Evolutionary conservation across 2,113 vertebrate species (phyloP).

Genomic region (Mirza zaza): DNA sequence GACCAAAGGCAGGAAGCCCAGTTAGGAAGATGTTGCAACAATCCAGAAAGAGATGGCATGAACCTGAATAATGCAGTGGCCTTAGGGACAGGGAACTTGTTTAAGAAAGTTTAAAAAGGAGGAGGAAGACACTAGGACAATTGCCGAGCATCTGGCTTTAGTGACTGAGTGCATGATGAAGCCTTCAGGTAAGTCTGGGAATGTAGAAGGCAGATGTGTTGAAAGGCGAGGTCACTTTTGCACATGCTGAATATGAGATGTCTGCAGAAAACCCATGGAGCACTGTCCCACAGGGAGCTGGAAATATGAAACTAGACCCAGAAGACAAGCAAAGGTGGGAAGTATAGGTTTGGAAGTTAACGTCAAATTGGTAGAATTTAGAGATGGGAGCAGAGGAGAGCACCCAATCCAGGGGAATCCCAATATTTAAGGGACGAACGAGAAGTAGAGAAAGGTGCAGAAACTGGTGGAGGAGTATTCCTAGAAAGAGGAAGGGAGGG

Average conservation of each 20-base stretch:
- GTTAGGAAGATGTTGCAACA: background rate
- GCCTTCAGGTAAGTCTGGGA: background rate
- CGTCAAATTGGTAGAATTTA: background rate
- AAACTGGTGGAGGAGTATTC: accelerated
- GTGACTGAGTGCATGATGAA: background rate
- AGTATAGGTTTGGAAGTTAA: background rate
- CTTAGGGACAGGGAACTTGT: background rate
- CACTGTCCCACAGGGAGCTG: accelerated
- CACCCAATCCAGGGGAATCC: background rate
- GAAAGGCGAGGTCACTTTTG: background rate
- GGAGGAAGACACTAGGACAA: background rate
- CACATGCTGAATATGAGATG: background rate
- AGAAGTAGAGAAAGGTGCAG: background rate
- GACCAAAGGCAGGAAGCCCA: background rate
- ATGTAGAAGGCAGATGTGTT: background rate
- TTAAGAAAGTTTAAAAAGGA: background rate
- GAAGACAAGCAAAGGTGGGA: background rate
- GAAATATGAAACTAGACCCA: background rate
- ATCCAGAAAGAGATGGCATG: background rate
- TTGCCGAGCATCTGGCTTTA: accelerated
- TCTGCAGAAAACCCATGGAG: background rate
- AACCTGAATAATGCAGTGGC: background rate
- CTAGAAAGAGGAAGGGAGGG: background rate
- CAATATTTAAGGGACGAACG: too few relatives aligned
- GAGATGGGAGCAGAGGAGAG: accelerated